A percentile compares a stretch with the other conserved stretches of the same genome.
Evolutionary conservation across 2,888 invertebrate genomes (phyloP).

Genomic region (Harmothoe impar): DNA sequence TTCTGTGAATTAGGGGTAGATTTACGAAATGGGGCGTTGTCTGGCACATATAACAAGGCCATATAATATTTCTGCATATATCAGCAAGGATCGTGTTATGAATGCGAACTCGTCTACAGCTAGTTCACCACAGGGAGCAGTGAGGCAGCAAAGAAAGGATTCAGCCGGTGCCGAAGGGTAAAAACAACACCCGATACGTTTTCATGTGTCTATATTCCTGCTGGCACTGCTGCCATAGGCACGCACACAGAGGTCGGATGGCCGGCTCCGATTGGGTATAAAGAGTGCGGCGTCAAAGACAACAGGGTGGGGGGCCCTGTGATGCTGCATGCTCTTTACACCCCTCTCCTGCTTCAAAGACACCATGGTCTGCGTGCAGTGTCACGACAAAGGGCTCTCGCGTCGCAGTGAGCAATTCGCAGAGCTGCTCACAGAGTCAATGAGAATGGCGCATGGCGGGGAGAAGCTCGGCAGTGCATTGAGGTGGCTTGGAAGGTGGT

Average conservation of each 20-base stretch:
- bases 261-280: not conserved
- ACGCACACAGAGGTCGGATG: not conserved
- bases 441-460: not conserved
- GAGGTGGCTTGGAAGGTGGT: no score
- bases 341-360: not conserved
- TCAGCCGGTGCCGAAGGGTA: not conserved
- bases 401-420: not conserved
- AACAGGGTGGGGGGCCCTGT: not conserved
- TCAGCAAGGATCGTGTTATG: no score
- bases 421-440: not conserved
- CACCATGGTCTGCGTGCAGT: not conserved
- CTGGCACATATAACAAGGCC: no score
- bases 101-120: no score
- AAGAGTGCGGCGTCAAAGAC: not conserved
- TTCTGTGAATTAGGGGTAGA: no score
- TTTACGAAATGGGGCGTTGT: no score
- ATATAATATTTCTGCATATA: no score
- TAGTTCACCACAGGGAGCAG: not conserved
- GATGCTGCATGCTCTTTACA: conserved; percentile 18
- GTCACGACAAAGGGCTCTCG: not conserved
- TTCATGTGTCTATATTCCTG: not conserved
- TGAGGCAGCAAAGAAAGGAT: not conserved
- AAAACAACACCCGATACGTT: not conserved
- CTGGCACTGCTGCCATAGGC: not conserved
- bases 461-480: not conserved